Evolutionary conservation across 2,797 vertebrate genomes (phyloP).

Genomic region (Presbytis comata): DNA sequence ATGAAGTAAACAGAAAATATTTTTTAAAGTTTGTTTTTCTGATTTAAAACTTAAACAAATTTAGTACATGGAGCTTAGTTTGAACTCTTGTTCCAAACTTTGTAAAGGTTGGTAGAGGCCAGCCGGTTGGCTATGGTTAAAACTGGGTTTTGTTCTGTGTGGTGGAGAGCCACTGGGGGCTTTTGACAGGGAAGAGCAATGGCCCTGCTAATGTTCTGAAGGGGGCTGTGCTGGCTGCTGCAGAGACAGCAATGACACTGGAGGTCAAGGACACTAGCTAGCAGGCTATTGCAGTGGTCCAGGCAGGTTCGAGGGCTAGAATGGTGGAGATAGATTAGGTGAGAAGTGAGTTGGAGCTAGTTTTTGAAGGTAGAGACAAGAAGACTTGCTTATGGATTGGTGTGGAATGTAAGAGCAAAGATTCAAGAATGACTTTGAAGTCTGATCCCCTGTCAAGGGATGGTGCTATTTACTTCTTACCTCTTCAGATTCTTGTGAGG

Average conservation of each 20-base stretch:
- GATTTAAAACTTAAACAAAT: background rate
- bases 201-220: background rate
- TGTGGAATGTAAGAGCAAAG: background rate
- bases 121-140: background rate
- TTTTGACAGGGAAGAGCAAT: background rate
- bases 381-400: background rate
- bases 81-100: background rate
- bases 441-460: background rate
- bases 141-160: background rate
- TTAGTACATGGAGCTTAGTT: background rate
- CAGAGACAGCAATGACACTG: background rate
- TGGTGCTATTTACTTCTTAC: background rate
- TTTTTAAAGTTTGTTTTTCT: constrained; percentile 9
- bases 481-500: background rate
- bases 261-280: too few species aligned
- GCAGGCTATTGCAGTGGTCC: background rate
- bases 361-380: background rate
- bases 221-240: background rate
- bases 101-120: background rate
- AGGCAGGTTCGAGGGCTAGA: background rate
- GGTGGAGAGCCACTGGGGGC: background rate
- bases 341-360: background rate
- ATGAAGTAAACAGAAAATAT: background rate
- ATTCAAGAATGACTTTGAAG: background rate
- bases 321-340: background rate